Conservation (phyloP, 2,888 invertebrate genomes). For the Eumerus sabulonum region DNA sequence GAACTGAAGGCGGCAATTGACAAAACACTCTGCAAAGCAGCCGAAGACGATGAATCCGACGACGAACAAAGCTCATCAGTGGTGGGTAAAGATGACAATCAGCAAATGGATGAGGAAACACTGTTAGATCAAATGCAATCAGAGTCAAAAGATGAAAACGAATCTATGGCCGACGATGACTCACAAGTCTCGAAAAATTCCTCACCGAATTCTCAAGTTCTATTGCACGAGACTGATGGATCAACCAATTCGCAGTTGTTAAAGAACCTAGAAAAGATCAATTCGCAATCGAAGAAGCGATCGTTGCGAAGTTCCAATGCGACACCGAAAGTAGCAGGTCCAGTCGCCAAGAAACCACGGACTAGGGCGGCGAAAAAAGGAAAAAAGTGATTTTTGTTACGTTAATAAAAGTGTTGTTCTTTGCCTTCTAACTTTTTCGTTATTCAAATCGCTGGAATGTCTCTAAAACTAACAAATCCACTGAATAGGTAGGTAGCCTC, state of each 20-base stretch:
- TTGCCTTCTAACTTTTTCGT: too few species aligned
- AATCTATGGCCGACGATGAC: neutral
- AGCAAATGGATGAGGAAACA: conserved; percentile 69
- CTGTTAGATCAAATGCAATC: conserved; percentile 69
- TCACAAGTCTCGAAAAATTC: conserved; percentile 54
- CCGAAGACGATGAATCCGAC: conserved; percentile 71
- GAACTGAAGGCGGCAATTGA: conserved; percentile 81
- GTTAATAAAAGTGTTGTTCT: conserved; percentile 17
- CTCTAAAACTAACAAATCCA: too few species aligned
- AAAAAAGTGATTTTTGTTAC: conserved; percentile 15
- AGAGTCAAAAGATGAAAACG: conserved; percentile 32
- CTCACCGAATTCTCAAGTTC: neutral
- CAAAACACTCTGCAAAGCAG: conserved; percentile 75
- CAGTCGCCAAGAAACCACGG: conserved; percentile 69
- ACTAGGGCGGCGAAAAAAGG: conserved; percentile 35
- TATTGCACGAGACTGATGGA: conserved; percentile 70
- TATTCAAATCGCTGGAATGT: too few species aligned
- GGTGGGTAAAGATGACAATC: conserved; percentile 15
- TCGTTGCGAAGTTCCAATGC: conserved; percentile 66
- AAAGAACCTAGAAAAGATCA: conserved; percentile 73
- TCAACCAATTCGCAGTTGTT: conserved; percentile 71
- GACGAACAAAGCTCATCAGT: conserved; percentile 36
- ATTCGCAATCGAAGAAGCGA: conserved; percentile 72
- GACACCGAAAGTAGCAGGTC: conserved; percentile 57
- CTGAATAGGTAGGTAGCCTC: too few species aligned